Evolutionary conservation across 2,888 invertebrate genomes (phyloP).

Genomic region (Flexamia atlantica): DNA sequence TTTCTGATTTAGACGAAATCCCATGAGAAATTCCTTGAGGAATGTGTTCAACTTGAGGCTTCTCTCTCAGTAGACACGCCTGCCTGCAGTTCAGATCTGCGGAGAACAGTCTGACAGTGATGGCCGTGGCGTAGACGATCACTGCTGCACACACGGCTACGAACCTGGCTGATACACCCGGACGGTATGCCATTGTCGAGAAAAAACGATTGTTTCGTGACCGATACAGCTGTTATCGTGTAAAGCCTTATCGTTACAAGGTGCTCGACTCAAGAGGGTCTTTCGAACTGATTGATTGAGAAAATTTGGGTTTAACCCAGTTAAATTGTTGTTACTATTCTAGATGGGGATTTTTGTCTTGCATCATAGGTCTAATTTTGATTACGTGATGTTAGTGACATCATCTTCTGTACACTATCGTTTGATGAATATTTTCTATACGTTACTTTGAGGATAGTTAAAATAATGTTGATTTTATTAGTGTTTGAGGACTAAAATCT

Average conservation of each 20-base stretch:
- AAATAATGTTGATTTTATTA: no score
- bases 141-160: constrained; percentile 10
- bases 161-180: constrained; percentile 8
- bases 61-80: not conserved
- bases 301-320: not conserved
- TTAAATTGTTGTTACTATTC: not conserved
- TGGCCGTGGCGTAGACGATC: constrained; percentile 18
- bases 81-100: not conserved
- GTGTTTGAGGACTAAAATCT: no score
- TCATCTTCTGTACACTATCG: no score
- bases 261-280: not conserved
- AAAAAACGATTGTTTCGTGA: not conserved
- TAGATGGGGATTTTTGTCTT: no score
- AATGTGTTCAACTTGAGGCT: no score
- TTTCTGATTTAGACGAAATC: not conserved
- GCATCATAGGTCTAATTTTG: no score
- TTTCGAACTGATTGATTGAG: not conserved
- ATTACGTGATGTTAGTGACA: no score
- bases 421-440: no score
- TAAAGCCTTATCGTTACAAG: not conserved
- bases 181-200: not conserved
- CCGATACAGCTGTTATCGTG: not conserved
- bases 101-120: constrained; percentile 28
- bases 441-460: no score
- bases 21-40: no score